phyloP scores from a whole-genome alignment of 2,888 invertebrate species.

The Elysia crispata region DNA sequence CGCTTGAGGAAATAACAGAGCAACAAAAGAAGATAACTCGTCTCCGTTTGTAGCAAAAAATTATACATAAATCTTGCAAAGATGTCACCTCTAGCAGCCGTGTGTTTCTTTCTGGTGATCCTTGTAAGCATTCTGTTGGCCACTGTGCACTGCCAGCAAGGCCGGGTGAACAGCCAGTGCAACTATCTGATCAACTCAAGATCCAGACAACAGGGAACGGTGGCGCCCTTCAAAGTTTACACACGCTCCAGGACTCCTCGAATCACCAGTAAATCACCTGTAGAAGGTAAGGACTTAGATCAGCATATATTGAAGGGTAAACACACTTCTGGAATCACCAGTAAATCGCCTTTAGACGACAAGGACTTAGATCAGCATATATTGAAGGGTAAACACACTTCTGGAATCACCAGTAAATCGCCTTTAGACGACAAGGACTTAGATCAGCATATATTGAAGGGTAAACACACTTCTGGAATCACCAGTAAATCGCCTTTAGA shows the following conservation, averaged over 20 bases:
- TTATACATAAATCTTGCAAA: too few species aligned
- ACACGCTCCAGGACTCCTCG: slow-evolving; percentile 40
- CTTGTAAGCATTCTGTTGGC: not conserved
- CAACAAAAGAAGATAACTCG: too few species aligned
- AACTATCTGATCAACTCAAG: slow-evolving; percentile 45
- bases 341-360: slow-evolving; percentile 33
- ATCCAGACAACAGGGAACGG: slow-evolving; percentile 47
- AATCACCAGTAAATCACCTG: slow-evolving; percentile 26
- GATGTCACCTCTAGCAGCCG: too few species aligned
- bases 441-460: not conserved
- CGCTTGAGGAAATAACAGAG: too few species aligned
- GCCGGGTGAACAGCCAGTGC: slow-evolving; percentile 43
- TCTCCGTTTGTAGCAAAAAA: too few species aligned
- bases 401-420: slow-evolving; percentile 25
- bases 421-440: slow-evolving; percentile 24
- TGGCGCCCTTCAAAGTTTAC: slow-evolving; percentile 52
- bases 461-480: slow-evolving; percentile 3
- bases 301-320: not conserved
- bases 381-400: not conserved
- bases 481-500: slow-evolving; percentile 31
- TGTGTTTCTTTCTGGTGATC: too few species aligned
- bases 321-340: slow-evolving; percentile 15
- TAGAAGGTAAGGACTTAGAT: slow-evolving; percentile 22
- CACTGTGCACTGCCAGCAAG: not conserved
- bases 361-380: not conserved